phyloP scores from a whole-genome alignment of 1,140 invertebrate species.

The Halictus rubicundus region DNA sequence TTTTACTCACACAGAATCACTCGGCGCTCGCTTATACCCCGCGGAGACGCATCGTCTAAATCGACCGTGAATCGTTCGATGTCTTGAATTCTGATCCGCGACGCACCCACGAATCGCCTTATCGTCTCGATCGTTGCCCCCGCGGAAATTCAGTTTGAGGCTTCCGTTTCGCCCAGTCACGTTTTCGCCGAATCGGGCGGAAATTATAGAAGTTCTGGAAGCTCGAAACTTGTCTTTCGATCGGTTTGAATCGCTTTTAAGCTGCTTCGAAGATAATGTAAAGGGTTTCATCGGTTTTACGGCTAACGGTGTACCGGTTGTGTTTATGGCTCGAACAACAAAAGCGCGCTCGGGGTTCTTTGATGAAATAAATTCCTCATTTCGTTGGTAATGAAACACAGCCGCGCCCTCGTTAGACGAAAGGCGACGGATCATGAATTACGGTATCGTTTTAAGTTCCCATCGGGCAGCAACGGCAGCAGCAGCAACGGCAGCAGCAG shows the following conservation, averaged over 20 bases:
- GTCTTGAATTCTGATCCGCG: too few species aligned
- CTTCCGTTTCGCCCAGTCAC: too few species aligned
- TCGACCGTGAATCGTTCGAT: too few species aligned
- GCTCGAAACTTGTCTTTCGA: neutral
- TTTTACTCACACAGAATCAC: too few species aligned
- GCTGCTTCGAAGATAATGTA: neutral
- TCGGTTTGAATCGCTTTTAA: neutral
- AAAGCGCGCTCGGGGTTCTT: slow-evolving; percentile 4
- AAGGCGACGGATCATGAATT: neutral
- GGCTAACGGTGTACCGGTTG: slow-evolving; percentile 6
- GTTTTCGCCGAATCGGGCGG: too few species aligned
- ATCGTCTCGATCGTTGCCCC: too few species aligned
- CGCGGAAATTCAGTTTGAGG: too few species aligned
- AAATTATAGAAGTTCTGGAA: neutral
- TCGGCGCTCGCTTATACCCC: too few species aligned
- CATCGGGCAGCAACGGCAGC: too few species aligned
- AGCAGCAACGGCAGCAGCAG: too few species aligned
- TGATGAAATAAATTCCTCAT: slow-evolving; percentile 38
- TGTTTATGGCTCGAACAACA: neutral
- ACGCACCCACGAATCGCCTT: too few species aligned
- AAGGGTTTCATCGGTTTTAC: neutral
- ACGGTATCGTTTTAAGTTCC: slow-evolving; percentile 4
- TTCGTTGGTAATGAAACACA: slow-evolving; percentile 15
- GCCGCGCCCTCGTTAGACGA: neutral
- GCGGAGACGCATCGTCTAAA: too few species aligned